Base-by-base conservation (phyloP, 2,888 invertebrate species). In the Pristionchus mayeri region DNA sequence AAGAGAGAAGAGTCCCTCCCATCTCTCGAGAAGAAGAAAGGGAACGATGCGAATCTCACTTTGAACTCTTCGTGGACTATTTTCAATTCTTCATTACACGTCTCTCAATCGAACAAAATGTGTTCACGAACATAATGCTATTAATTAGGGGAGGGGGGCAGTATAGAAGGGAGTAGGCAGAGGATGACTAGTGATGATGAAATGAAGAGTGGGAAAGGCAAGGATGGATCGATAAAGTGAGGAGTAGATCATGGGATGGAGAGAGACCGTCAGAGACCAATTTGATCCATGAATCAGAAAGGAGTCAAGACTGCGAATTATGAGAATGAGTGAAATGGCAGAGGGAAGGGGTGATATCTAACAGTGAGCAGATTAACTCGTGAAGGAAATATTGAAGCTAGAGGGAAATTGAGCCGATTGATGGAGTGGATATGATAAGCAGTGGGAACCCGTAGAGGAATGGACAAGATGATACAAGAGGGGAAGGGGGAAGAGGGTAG, bases 41-140 rank as follows among this genome's bases (percentile, higher is more conserved):
- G 13, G 57, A 52, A 60, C 24, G 54, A 24, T 9, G 27, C 27
- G 3, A 60, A 60, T 60, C 27, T 63, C 34, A 30, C 30, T 13
- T 0, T 34, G 63, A 63, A 63, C 63, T 24, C 34, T 7, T 11
- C 24, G 18, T 27, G 34, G 30, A 63, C 63, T 60, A 63, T 63
- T 71, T 71, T 44, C 71, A 71, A 44, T 24, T 71, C 71, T 71
- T 71, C 71, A 71, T 71, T 71, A 71, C 71, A 71, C 71, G 71
- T 71, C 40, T 71, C 71, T 71, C 40, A 71, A 71, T 40, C n/a
- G 71, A 71, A 44, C 71, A 40, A 11, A 44, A 37, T 67, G 18
- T 37, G 63, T 63, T 34, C 34, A 18, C 63, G 63, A 63, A 63
- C 24, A 71, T 71, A 44, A 71, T 71, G 40, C 71, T 40, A 67